These are phyloP conservation scores for Charina bottae DNA, from an alignment of 2,113 vertebrate genomes.

Conservation along the genomic window DNA sequence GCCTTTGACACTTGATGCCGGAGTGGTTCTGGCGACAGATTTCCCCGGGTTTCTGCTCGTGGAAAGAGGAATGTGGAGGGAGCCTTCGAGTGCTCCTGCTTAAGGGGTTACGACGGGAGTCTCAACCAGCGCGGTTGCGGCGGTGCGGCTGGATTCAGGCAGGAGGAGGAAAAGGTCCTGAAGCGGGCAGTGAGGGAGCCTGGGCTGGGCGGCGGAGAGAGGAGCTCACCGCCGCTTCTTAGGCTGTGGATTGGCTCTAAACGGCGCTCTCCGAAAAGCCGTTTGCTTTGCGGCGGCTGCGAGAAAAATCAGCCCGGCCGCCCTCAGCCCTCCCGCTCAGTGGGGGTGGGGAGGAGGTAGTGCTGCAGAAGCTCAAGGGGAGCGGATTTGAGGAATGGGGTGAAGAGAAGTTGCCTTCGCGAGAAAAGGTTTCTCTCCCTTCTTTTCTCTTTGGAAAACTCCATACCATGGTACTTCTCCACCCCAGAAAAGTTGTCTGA, in stretches of 20 bases:
- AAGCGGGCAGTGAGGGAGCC: not conserved
- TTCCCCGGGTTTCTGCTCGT: not conserved
- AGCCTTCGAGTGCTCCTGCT: not conserved
- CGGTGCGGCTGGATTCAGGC: not conserved
- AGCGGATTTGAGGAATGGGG: not conserved
- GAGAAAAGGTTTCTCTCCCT: no score
- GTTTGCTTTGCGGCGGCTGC: not conserved
- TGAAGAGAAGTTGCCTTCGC: not conserved
- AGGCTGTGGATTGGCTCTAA: not conserved
- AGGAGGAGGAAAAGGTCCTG: not conserved
- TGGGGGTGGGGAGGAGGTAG: not conserved
- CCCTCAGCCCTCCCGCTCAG: not conserved
- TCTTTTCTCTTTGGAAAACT: not conserved
- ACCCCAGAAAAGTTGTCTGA: not conserved
- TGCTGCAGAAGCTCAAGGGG: not conserved
- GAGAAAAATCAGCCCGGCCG: not conserved
- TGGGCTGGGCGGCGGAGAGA: not conserved
- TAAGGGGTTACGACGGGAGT: not conserved
- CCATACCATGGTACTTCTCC: no score
- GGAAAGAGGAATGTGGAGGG: not conserved
- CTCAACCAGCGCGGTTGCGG: not conserved
- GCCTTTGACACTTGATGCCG: not conserved
- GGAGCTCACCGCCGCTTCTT: not conserved
- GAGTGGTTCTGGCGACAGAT: not conserved
- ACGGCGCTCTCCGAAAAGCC: not conserved